A percentile compares a stretch with the other conserved stretches of the same genome.
Conservation (phyloP, 2,888 invertebrate species). For the Lomographa bimaculata region DNA sequence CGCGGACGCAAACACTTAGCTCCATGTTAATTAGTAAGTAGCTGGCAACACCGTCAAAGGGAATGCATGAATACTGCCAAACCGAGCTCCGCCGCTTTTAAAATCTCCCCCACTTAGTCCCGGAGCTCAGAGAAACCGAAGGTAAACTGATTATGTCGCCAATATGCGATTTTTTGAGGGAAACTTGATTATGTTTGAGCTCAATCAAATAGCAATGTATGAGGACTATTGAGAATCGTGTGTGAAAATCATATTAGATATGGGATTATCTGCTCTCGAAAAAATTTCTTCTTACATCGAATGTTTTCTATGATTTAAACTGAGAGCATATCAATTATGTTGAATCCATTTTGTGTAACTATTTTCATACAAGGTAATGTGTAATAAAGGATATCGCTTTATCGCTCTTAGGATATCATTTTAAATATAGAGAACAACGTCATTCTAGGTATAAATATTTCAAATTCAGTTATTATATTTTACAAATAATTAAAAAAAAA, state of each 20-base stretch:
- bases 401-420: too few species aligned
- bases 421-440: too few species aligned
- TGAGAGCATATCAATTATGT: too few species aligned
- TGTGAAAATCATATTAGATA: slow-evolving; percentile 13
- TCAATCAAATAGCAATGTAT: slow-evolving; percentile 24
- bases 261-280: too few species aligned
- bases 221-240: slow-evolving; percentile 9
- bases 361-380: too few species aligned
- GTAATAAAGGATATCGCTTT: too few species aligned
- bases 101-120: slow-evolving; percentile 76
- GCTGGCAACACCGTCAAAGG: slow-evolving; percentile 79
- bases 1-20: slow-evolving; percentile 83
- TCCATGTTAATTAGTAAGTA: slow-evolving; percentile 82
- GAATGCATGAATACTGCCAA: slow-evolving; percentile 81
- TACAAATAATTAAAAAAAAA: too few species aligned
- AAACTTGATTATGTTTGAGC: slow-evolving; percentile 50
- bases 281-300: too few species aligned
- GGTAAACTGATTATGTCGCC: slow-evolving; percentile 77
- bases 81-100: slow-evolving; percentile 77
- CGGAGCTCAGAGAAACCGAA: slow-evolving; percentile 73
- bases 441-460: too few species aligned
- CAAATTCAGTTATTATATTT: too few species aligned
- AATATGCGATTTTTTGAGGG: slow-evolving; percentile 70
- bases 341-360: too few species aligned
- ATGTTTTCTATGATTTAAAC: too few species aligned